Percentiles rank a stretch among this genome's conserved stretches.
Conservation (phyloP, 2,888 invertebrate genomes). For the Standfussiana lucernea region DNA sequence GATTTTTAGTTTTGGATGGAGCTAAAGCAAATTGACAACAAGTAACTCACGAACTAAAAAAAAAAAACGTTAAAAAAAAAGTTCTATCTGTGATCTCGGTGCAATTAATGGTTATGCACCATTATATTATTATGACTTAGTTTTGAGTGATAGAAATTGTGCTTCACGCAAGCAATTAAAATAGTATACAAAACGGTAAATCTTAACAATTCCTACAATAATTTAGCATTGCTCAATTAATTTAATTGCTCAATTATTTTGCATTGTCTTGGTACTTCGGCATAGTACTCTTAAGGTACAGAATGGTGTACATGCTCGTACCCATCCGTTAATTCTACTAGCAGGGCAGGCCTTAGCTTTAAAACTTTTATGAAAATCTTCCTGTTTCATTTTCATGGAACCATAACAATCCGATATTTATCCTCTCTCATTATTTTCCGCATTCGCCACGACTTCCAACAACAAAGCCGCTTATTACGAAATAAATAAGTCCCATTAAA, state of each 20-base stretch:
- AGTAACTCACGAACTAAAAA: background rate
- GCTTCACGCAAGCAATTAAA: no score
- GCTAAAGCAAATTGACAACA: no score
- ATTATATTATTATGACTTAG: no score
- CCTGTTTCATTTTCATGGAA: background rate
- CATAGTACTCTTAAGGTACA: background rate
- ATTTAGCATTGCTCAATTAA: background rate
- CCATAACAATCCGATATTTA: slow-evolving; percentile 13
- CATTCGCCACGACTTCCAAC: slow-evolving; percentile 3
- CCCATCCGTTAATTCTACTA: background rate
- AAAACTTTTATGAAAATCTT: background rate
- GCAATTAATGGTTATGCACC: background rate
- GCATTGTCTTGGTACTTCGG: background rate
- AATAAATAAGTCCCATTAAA: slow-evolving; percentile 55
- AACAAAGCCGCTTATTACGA: slow-evolving; percentile 31
- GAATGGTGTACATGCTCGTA: background rate
- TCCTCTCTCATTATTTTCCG: background rate
- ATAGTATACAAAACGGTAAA: no score
- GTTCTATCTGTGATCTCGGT: background rate
- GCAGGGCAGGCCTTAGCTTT: background rate
- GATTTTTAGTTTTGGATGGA: background rate
- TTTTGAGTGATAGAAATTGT: no score
- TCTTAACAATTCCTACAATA: no score
- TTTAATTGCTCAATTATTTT: background rate
- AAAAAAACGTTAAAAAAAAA: no score